phyloP scores from a whole-genome alignment of 92 coral and sea anemone genomes.

The Palythoa grandis region DNA sequence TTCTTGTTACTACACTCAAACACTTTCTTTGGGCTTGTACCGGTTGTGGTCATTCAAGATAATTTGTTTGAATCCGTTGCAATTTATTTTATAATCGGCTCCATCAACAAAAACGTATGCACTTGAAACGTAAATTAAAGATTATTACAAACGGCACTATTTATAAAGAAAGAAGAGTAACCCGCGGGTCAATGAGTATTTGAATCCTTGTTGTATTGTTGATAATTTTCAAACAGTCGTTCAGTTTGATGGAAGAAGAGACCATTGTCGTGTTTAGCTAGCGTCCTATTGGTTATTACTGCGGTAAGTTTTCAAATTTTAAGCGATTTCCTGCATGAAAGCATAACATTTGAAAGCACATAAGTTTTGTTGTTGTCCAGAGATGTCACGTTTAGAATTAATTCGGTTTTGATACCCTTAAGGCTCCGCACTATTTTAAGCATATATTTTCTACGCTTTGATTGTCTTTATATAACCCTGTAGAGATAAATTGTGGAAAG shows the following conservation, averaged over 20 bases:
- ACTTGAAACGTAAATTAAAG: too few species aligned
- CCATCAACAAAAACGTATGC: too few species aligned
- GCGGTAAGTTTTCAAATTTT: neutral
- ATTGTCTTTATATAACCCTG: too few species aligned
- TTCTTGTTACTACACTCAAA: neutral
- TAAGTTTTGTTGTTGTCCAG: neutral
- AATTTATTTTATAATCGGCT: neutral
- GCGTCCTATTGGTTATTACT: neutral
- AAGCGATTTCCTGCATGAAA: neutral
- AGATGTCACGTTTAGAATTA: neutral
- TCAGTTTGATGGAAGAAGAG: neutral
- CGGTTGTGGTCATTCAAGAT: neutral
- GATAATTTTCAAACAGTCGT: neutral
- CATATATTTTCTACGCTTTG: too few species aligned
- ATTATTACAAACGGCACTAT: too few species aligned
- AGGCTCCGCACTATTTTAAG: neutral
- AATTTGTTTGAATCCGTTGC: neutral
- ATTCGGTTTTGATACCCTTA: neutral
- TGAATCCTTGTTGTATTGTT: neutral
- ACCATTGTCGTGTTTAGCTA: neutral
- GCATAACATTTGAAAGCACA: neutral
- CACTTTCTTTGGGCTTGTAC: neutral
- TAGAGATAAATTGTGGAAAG: too few species aligned
- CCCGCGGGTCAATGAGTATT: neutral
- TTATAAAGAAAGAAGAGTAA: neutral